phyloP scores from a whole-genome alignment of 1,140 invertebrate species.

The Trichonephila clavata region DNA sequence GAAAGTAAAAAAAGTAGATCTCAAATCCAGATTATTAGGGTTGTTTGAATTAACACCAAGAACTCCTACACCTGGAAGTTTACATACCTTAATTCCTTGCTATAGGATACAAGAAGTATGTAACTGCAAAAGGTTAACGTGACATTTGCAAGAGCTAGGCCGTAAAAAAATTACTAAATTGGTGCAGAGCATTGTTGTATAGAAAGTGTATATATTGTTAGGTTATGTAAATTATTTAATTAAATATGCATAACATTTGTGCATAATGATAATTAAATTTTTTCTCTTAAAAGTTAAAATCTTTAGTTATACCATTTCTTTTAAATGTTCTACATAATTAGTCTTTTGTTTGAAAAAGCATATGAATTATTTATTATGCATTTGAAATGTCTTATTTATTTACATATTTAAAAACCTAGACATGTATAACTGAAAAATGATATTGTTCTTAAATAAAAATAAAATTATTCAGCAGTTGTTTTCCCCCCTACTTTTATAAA shows the following conservation, averaged over 20 bases:
- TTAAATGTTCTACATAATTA: no score
- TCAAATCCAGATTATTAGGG: conserved; percentile 55
- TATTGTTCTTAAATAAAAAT: no score
- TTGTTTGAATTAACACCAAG: conserved; percentile 42
- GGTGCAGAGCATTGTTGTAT: neutral
- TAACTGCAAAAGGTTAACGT: conserved; percentile 44
- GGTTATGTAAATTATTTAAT: conserved; percentile 4
- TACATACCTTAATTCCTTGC: conserved; percentile 61
- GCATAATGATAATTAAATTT: neutral
- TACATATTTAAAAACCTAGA: no score
- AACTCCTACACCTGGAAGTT: conserved; percentile 42
- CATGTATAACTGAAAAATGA: no score
- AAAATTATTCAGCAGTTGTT: no score
- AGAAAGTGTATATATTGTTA: conserved; percentile 7
- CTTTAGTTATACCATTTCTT: no score
- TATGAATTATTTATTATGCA: no score
- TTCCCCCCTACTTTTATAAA: no score
- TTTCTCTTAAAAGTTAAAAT: neutral
- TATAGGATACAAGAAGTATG: neutral
- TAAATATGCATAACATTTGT: neutral
- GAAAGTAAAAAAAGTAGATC: conserved; percentile 29
- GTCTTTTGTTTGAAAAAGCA: no score
- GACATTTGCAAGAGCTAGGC: neutral
- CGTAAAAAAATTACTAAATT: neutral
- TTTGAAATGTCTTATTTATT: no score